phyloP scores from a whole-genome alignment of 2,797 vertebrate genomes.

The Phyllotis vaccarum region DNA sequence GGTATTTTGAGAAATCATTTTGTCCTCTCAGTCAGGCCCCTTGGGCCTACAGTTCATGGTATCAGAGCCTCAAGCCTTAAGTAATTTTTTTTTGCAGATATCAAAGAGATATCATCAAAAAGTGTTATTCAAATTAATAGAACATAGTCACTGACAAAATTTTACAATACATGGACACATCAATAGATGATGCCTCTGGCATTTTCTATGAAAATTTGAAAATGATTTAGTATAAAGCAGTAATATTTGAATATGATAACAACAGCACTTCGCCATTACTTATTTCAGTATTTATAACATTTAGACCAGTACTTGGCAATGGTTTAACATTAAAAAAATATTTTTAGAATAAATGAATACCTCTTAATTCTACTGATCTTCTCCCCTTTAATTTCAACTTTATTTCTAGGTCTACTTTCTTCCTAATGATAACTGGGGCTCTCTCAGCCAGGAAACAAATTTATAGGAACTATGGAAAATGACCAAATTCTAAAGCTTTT shows the following conservation, averaged over 20 bases:
- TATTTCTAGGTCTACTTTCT: conserved; percentile 33
- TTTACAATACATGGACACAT: conserved; percentile 24
- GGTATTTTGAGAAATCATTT: background rate
- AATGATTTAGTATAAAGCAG: conserved; percentile 54
- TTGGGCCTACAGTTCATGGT: background rate
- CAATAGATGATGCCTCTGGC: conserved; percentile 42
- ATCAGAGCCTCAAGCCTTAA: conserved; percentile 42
- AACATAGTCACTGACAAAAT: conserved; percentile 7
- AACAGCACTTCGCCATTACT: background rate
- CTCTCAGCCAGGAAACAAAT: conserved; percentile 25
- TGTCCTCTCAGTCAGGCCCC: background rate
- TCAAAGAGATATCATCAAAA: conserved; percentile 57
- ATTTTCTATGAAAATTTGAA: conserved; percentile 52
- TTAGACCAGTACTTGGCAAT: background rate
- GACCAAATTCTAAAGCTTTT: background rate
- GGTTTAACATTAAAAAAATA: background rate
- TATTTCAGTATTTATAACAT: conserved; percentile 18
- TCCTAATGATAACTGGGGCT: background rate
- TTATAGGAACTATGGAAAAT: background rate
- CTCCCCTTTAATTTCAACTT: conserved; percentile 39
- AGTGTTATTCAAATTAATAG: conserved; percentile 20
- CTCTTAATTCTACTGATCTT: background rate
- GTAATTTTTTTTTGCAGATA: conserved; percentile 10
- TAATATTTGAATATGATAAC: conserved; percentile 20
- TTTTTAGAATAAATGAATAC: conserved; percentile 49